A percentile compares a stretch with the other conserved stretches of the same genome.
Evolutionary conservation across 2,888 invertebrate genomes (phyloP).

Genomic region (Sisyra terminalis): DNA sequence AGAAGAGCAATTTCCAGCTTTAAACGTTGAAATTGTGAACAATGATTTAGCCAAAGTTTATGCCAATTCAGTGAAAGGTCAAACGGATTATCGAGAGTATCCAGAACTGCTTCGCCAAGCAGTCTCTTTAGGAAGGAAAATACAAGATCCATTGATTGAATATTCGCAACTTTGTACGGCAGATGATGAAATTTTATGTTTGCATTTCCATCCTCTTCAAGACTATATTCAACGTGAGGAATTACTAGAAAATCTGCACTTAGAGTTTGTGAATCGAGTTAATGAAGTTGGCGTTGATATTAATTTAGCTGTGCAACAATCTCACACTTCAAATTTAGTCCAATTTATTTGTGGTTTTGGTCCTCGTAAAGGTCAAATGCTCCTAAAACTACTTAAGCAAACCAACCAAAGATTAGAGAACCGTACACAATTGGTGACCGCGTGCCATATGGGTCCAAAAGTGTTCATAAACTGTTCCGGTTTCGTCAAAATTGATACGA

Average conservation of each 20-base stretch:
- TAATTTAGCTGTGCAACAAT: slow-evolving; percentile 79
- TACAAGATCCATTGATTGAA: slow-evolving; percentile 93
- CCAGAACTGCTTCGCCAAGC: slow-evolving; percentile 83
- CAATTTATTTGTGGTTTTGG: slow-evolving; percentile 97
- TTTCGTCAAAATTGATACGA: slow-evolving; percentile 96
- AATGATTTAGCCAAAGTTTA: slow-evolving; percentile 88
- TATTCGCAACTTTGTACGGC: slow-evolving; percentile 90
- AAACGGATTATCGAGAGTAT: slow-evolving; percentile 81
- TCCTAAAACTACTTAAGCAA: slow-evolving; percentile 75
- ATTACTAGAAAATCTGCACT: slow-evolving; percentile 63
- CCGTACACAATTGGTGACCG: slow-evolving; percentile 85
- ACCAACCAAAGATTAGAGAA: slow-evolving; percentile 86
- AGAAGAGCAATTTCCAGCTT: slow-evolving; percentile 72
- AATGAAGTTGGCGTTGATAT: slow-evolving; percentile 98
- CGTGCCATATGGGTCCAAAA: slow-evolving; percentile 95
- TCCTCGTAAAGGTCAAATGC: slow-evolving; percentile 79
- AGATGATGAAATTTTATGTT: slow-evolving; percentile 91
- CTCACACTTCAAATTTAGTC: slow-evolving; percentile 73
- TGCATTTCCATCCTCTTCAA: slow-evolving; percentile 78
- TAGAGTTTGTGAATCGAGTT: slow-evolving; percentile 87
- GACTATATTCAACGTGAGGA: slow-evolving; percentile 74
- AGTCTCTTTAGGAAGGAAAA: slow-evolving; percentile 75
- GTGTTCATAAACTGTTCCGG: slow-evolving; percentile 98
- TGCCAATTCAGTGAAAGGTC: slow-evolving; percentile 76
- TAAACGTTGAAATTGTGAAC: slow-evolving; percentile 83